Evolutionary conservation across 30 jellyfish, hydroid and myxozoan species (phyloP).

Genomic region (Aurelia aurita complex sp. Pacific): DNA sequence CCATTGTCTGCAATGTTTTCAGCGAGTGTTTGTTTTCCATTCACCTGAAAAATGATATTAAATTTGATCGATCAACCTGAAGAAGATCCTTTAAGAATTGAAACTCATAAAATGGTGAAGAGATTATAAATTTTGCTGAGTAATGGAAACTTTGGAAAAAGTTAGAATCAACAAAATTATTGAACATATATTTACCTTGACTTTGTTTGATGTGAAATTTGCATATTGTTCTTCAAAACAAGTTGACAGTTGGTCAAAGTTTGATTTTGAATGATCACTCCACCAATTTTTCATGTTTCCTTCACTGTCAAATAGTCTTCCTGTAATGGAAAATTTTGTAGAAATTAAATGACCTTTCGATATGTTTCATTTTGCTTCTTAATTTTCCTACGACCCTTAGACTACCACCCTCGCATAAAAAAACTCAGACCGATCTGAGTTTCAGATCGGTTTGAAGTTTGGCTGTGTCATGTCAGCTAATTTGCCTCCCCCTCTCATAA

Average conservation of each 20-base stretch:
- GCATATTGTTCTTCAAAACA: constrained; percentile 82
- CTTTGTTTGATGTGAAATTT: constrained; percentile 14
- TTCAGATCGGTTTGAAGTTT: too few species aligned
- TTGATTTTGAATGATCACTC: constrained; percentile 52
- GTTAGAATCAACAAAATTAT: too few species aligned
- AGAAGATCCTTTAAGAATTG: neutral
- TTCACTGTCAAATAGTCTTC: constrained; percentile 75
- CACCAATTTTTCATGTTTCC: constrained; percentile 94
- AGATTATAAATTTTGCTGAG: too few species aligned
- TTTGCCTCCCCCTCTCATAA: too few species aligned
- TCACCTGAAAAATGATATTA: constrained; percentile 13
- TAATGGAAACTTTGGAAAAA: too few species aligned
- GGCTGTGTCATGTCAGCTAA: too few species aligned
- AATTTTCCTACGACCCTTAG: too few species aligned
- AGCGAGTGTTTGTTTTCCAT: constrained; percentile 63
- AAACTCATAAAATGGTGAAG: neutral
- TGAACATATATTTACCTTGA: too few species aligned
- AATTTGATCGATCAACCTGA: neutral
- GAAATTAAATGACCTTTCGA: too few species aligned
- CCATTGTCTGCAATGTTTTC: constrained; percentile 96
- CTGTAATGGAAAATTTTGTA: neutral
- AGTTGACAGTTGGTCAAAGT: constrained; percentile 48
- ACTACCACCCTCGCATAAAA: too few species aligned
- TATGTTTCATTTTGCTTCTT: too few species aligned
- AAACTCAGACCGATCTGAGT: too few species aligned